Evolutionary conservation across 2,113 vertebrate species (phyloP).

Genomic region (Ceyx melanurus): DNA sequence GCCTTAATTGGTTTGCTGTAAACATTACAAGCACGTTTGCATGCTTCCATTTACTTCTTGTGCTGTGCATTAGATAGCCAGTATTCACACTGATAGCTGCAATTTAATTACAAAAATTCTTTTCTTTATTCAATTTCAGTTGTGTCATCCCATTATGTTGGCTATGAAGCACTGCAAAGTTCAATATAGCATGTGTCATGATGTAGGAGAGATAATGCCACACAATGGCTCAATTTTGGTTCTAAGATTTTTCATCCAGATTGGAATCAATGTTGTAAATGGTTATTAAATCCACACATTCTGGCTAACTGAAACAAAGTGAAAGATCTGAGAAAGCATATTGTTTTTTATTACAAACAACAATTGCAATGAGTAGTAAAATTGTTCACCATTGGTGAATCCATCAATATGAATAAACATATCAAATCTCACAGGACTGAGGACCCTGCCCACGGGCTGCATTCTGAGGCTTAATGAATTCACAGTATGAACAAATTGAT

Average conservation of each 20-base stretch:
- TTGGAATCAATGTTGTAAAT: conserved; percentile 49
- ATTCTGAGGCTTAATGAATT: conserved; percentile 29
- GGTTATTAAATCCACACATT: conserved; percentile 35
- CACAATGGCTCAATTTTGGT: conserved; percentile 6
- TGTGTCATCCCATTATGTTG: conserved; percentile 38
- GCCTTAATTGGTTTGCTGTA: conserved; percentile 64
- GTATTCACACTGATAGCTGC: conserved; percentile 54
- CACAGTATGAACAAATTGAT: conserved; percentile 30
- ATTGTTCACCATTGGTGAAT: neutral
- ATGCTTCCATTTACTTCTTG: conserved; percentile 49
- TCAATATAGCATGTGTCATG: conserved; percentile 5
- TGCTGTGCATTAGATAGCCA: conserved; percentile 45
- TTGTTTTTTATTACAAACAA: conserved; percentile 13
- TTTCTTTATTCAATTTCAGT: conserved; percentile 51
- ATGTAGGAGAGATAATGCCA: conserved; percentile 33
- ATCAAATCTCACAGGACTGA: neutral
- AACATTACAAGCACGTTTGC: conserved; percentile 53
- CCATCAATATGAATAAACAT: neutral
- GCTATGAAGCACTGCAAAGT: conserved; percentile 43
- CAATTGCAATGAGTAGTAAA: neutral
- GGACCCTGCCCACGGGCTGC: conserved; percentile 4
- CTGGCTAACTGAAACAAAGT: conserved; percentile 39
- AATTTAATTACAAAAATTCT: conserved; percentile 66
- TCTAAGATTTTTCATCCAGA: conserved; percentile 1
- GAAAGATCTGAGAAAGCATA: neutral